These are phyloP conservation scores for Dryomyza anilis DNA, from an alignment of 2,888 invertebrate genomes.

Conservation along the genomic window DNA sequence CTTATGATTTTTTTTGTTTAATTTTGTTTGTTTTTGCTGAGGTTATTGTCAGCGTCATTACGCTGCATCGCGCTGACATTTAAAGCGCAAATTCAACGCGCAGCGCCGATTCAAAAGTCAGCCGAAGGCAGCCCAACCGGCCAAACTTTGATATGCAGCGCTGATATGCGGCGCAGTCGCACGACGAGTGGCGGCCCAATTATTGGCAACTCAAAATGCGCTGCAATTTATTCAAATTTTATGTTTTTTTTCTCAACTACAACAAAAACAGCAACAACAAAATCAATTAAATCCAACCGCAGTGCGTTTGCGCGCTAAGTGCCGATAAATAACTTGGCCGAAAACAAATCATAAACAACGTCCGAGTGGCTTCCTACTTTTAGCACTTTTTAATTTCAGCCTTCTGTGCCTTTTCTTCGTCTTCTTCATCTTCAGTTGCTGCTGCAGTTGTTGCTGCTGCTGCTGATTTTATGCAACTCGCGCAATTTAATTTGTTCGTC, in stretches of 20 bases:
- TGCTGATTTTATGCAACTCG: background rate
- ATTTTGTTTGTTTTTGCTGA: background rate
- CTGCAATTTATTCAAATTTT: no score
- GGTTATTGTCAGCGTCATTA: constrained; percentile 15
- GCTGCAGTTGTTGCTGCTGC: background rate
- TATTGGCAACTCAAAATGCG: no score
- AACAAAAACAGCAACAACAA: background rate
- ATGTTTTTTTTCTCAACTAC: background rate
- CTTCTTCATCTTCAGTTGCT: background rate
- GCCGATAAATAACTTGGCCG: background rate
- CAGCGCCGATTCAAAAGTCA: constrained; percentile 23
- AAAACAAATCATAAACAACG: constrained; percentile 16
- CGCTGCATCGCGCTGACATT: constrained; percentile 23
- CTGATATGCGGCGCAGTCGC: constrained; percentile 5
- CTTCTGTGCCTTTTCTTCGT: background rate
- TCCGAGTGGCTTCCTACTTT: constrained; percentile 12
- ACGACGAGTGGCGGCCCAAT: constrained; percentile 4
- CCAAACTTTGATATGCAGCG: constrained; percentile 18
- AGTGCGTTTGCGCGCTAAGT: background rate
- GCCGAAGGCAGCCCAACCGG: background rate
- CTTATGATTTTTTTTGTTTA: constrained; percentile 7
- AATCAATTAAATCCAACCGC: no score
- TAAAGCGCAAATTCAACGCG: constrained; percentile 28
- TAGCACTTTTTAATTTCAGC: constrained; percentile 14
- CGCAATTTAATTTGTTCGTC: background rate